Evolutionary conservation across 2,113 vertebrate species (phyloP), one percentile per base, ranked within the genome.

Genomic region (Perca flavescens): DNA sequence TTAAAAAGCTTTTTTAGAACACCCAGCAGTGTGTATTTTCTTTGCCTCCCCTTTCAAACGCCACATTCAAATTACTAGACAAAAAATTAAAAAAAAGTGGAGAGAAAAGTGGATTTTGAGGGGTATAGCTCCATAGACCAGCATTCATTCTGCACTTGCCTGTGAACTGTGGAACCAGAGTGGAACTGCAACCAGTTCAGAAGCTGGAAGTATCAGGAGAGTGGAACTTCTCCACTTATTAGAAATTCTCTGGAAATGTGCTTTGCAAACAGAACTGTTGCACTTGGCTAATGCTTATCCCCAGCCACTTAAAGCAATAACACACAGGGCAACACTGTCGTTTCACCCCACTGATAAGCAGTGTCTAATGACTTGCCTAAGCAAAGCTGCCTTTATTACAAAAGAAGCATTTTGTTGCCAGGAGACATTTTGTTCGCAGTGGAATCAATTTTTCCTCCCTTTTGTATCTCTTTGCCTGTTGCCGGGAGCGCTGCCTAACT

Each of bases 331-430:
- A 69, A 34, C 52, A 49, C 47, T 43, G 69, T 2, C 40, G 62
- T 13, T 17, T 79, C 43, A 21, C 69, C 57, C 64, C 21, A 58
- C 52, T 78, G 85, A 88, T 82, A 74, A 85, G 75, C 65, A 56
- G 13, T 34, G 60, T 69, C 79, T 83, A 86, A 90, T 67, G 84
- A 86, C 67, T 82, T 12, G 66, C 70, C 64, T 66, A 68, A 80
- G 76, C 74, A 77, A 72, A 91, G 83, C 81, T 46, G 73, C 82
- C 80, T 87, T 82, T 82, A 89, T 86, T 83, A 89, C 80, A 89
- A 86, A 87, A 83, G 60, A 22, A 78, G 49, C 72, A 80, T 84
- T 90, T 80, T 82, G 82, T 86, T 71, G 88, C 91, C 87, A 79
- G 53, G 86, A 86, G 88, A 85, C 74, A 61, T 91, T 89, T 78